A percentile compares a stretch with the other conserved stretches of the same genome.
These are phyloP conservation scores for Montipora cactus DNA, from an alignment of 64 coral and sea anemone species.

Conservation along the genomic window DNA sequence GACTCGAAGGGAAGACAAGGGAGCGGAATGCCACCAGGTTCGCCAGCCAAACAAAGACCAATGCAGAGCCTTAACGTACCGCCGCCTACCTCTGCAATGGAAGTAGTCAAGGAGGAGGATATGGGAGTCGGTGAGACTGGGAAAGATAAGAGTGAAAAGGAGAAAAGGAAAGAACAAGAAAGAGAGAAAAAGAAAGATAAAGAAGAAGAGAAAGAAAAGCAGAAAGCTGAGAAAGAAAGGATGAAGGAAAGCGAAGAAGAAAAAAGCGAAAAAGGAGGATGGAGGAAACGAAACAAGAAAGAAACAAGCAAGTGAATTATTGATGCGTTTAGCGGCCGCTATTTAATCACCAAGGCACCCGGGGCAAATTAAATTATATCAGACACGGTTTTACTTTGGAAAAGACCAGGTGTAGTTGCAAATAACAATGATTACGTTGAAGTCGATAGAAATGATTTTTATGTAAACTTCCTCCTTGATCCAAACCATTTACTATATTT, in stretches of 20 bases:
- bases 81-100: not conserved
- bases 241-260: constrained; percentile 13
- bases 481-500: too few species aligned
- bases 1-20: constrained; percentile 29
- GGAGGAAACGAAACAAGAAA: constrained; percentile 22
- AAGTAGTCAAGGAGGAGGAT: not conserved
- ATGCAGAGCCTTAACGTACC: constrained; percentile 24
- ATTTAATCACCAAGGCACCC: not conserved
- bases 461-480: too few species aligned
- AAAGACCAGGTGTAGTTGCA: too few species aligned
- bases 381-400: too few species aligned
- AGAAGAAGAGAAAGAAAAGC: constrained; percentile 32
- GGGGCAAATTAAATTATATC: too few species aligned
- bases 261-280: not conserved
- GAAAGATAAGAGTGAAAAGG: constrained; percentile 32
- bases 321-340: not conserved
- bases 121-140: not conserved
- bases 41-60: not conserved
- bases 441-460: too few species aligned
- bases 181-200: constrained; percentile 48
- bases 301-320: constrained; percentile 5
- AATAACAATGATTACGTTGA: too few species aligned
- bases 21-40: not conserved
- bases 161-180: constrained; percentile 35
- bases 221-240: constrained; percentile 48